Base-by-base conservation (phyloP, 2,888 invertebrate genomes). In the Agrotis segetum region DNA sequence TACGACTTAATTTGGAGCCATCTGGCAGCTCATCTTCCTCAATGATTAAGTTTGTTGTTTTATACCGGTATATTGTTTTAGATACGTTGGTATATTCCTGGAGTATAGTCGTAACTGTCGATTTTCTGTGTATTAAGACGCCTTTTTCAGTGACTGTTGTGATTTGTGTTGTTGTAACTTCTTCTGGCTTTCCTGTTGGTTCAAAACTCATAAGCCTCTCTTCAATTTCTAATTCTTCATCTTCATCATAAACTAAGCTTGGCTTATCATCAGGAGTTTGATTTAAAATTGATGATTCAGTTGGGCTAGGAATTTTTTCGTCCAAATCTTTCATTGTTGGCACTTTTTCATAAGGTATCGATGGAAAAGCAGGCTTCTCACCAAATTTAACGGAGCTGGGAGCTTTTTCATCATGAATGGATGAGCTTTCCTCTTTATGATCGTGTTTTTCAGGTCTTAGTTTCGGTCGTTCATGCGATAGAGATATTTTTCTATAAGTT, bases 131-230 rank as follows among this genome's bases (percentile, higher is more conserved):
- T 44, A 85, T 61, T 16, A 67, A 0, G 0, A 61, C 59, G 1
- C 77, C 81, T 13, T 78, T 77, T 56, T 78, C 74, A 58, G 61
- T 71, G 0, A 77, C 19, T 14, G 73, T 74, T 13, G 24, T 47
- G 2, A 60, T 19, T 47, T 74, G 55, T 29, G 68, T 71, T 9
- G 50, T 66, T 3, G 74, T 71, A 14, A 74, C 29, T 79, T 74
- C 79, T 44, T 81, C 67, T n/a, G 80, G 81, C 19, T 77, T 79
- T 17, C 73, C 76, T 16, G 65, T 65, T 29, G 82, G 82, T 62
- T 80, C 82, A 68, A 77, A 84, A 59, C 79, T 75, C 67, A 86
- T 87, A 11, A 87, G 83, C 50, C 79, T 77, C 62, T 85, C 85
- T 60, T 84, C 82, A 59, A 84, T 70, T 58, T 76, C 74, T 44